Percentiles rank a stretch among this genome's conserved stretches.
Evolutionary conservation across 2,888 invertebrate species (phyloP).

Genomic region (Drosophila paramelanica): DNA sequence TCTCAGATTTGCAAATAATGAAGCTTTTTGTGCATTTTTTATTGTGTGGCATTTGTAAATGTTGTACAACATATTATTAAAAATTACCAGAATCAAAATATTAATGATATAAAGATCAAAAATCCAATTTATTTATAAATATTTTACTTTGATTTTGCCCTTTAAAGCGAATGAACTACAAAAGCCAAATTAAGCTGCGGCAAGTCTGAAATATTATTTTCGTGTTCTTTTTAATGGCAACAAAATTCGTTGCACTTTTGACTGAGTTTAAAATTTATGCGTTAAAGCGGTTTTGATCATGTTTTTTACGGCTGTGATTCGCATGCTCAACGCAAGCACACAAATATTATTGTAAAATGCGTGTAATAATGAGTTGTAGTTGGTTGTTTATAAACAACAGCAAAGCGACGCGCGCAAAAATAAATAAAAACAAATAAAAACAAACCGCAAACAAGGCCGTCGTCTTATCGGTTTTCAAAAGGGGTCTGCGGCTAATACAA

Average conservation of each 20-base stretch:
- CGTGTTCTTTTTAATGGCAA: conserved; percentile 16
- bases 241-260: conserved; percentile 23
- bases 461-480: conserved; percentile 51
- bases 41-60: too few species aligned
- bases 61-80: too few species aligned
- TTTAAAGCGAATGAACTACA: not conserved
- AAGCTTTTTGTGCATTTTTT: too few species aligned
- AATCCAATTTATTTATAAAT: not conserved
- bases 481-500: conserved; percentile 24
- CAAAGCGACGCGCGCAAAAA: conserved; percentile 13
- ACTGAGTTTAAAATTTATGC: conserved; percentile 12
- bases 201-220: not conserved
- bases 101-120: not conserved
- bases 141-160: not conserved
- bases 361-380: conserved; percentile 14
- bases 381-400: conserved; percentile 52
- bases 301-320: conserved; percentile 15
- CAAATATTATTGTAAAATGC: conserved; percentile 30
- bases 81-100: not conserved
- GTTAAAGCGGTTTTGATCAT: conserved; percentile 1
- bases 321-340: conserved; percentile 17
- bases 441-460: conserved; percentile 51
- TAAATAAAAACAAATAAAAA: conserved; percentile 2
- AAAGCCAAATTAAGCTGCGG: not conserved
- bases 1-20: too few species aligned